Conservation (phyloP, 1,140 invertebrate genomes). For the Thaumetopoea pityocampa region DNA sequence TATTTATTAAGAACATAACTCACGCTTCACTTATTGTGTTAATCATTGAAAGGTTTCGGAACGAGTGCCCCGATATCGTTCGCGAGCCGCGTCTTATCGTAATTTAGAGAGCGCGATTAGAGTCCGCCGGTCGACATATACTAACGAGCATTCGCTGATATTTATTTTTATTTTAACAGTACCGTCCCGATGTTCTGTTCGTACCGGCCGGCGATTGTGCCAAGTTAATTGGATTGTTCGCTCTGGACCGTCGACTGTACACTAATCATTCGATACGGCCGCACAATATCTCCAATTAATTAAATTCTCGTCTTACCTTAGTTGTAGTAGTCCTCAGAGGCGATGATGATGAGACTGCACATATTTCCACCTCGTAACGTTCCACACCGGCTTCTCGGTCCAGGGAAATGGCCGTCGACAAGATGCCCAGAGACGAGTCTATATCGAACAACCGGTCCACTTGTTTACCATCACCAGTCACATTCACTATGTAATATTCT, state of each 20-base stretch:
- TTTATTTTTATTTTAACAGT: conserved; percentile 69
- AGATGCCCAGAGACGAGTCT: conserved; percentile 90
- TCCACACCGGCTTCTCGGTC: conserved; percentile 90
- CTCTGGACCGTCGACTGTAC: conserved; percentile 28
- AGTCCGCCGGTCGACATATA: conserved; percentile 55
- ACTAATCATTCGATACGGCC: conserved; percentile 17
- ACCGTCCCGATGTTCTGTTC: conserved; percentile 62
- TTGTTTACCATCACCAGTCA: conserved; percentile 85
- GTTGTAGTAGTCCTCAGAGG: conserved; percentile 84
- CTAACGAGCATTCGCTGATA: conserved; percentile 69
- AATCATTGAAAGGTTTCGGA: conserved; percentile 63
- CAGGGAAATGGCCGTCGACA: conserved; percentile 89
- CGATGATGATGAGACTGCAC: conserved; percentile 83
- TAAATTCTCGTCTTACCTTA: conserved; percentile 80
- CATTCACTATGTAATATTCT: conserved; percentile 95
- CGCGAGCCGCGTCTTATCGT: conserved; percentile 60
- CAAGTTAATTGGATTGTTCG: conserved; percentile 63
- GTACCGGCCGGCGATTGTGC: conserved; percentile 52
- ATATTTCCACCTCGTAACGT: conserved; percentile 88
- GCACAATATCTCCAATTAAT: conserved; percentile 22
- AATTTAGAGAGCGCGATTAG: conserved; percentile 72
- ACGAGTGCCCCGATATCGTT: conserved; percentile 66
- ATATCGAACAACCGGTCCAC: conserved; percentile 92
- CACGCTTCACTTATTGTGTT: conserved; percentile 47
- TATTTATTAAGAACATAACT: conserved; percentile 56